A percentile compares a stretch with the other conserved stretches of the same genome.
Conservation (phyloP, 1,140 invertebrate species). For the Aethina tumida region DNA sequence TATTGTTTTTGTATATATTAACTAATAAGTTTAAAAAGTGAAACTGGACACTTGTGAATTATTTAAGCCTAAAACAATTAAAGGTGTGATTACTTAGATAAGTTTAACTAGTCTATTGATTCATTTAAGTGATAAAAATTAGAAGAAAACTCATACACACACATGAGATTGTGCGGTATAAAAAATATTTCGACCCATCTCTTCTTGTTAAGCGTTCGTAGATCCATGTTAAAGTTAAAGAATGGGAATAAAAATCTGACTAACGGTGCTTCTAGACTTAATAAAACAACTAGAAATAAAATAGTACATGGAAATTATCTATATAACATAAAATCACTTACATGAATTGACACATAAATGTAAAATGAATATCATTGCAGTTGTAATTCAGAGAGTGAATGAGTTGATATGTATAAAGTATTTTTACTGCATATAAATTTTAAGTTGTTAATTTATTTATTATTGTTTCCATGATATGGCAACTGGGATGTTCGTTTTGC, state of each 20-base stretch:
- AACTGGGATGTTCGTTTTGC: constrained; percentile 14
- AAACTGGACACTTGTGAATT: too few relatives aligned
- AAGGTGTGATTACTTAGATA: too few relatives aligned
- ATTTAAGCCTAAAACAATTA: too few relatives aligned
- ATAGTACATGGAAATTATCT: not conserved
- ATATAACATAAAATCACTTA: constrained; percentile 8
- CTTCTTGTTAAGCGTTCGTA: not conserved
- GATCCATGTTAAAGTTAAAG: not conserved
- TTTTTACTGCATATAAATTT: constrained; percentile 17
- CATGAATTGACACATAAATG: constrained; percentile 9
- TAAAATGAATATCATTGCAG: constrained; percentile 21
- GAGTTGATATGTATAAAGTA: constrained; percentile 22
- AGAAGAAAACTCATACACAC: too few relatives aligned
- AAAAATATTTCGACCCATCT: not conserved
- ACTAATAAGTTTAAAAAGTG: too few relatives aligned
- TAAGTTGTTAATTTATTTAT: constrained; percentile 2
- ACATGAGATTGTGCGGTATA: not conserved
- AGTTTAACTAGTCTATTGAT: too few relatives aligned
- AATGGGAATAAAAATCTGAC: not conserved
- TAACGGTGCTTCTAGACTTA: constrained; percentile 2
- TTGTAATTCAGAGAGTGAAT: constrained; percentile 21
- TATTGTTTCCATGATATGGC: not conserved
- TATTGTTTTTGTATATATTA: too few relatives aligned
- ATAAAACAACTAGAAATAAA: not conserved
- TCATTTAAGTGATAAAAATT: too few relatives aligned